Base-by-base conservation (phyloP, 1,140 invertebrate genomes). In the Drosophila pseudoananassae region DNA sequence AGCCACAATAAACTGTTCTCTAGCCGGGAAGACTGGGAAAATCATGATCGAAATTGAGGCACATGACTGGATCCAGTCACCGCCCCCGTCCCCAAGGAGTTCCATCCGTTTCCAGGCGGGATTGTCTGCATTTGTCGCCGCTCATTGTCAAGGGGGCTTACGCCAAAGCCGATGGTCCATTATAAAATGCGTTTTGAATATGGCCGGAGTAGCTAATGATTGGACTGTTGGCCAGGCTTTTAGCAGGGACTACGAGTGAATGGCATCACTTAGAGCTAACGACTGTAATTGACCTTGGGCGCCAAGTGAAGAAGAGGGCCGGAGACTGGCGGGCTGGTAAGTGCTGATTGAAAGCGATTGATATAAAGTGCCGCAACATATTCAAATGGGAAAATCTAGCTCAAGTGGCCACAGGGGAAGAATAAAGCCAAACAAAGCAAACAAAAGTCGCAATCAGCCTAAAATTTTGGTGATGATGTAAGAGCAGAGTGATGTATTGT, bases 1-100 rank as follows among this genome's bases (percentile, higher is more conserved):
- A 83, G 65, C 54, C 54, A 66, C 70, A 76, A 72, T 76, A 78
- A 88, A 85, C 58, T 51, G 77, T 82, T 74, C 76, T 72, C 58
- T 58, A 54, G 29, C n/a, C 20, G 40, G 25, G 25, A 65, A 73
- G 65, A 74, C 73, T 71, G 77, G 65, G 79, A 75, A 79, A 66
- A 50, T 55, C 71, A 75, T 65, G 49, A 65, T 64, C 59, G 43
- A 31, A 74, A 75, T 56, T 23, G 33, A 27, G 31, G 57, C 47
- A 51, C 29, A 59, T 59, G 36, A 60, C 31, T 43, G 20, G 33
- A 47, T 64, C 23, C 14, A 25, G 40, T 7, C 40, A 45, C 15
- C 12, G 6, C 15, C 0, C 15, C 20, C 20, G 40, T 6, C 15
- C 20, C 20, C 10, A 25, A n/a, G 14, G 23, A 15, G 14, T 23